These are phyloP conservation scores for Eidolon helvum DNA, from an alignment of 2,113 vertebrate genomes.

Conservation along the genomic window DNA sequence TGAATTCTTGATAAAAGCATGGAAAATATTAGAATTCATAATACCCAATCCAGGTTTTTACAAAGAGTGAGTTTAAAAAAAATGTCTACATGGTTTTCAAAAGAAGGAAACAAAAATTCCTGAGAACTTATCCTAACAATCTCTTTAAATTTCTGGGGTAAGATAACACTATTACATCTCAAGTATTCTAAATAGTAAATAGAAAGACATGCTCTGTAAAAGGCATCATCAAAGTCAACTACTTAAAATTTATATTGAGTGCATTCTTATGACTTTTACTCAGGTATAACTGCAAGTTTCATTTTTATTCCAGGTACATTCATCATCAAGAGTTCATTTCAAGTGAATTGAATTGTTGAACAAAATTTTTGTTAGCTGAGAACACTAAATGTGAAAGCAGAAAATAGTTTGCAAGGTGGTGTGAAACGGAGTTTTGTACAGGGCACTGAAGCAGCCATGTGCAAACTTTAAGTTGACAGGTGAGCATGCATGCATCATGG, in stretches of 20 bases:
- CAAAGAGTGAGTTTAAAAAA: neutral
- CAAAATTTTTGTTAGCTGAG: neutral
- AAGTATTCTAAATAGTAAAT: neutral
- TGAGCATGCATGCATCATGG: neutral
- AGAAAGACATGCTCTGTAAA: neutral
- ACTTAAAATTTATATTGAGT: neutral
- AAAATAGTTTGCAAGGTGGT: neutral
- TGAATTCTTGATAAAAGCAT: neutral
- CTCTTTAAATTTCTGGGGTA: neutral
- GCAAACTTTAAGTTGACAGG: neutral
- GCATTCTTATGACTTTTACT: neutral
- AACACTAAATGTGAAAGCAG: neutral
- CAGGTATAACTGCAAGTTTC: neutral
- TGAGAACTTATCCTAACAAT: neutral
- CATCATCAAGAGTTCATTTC: neutral
- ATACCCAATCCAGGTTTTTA: neutral
- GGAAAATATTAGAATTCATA: neutral
- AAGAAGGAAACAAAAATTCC: neutral
- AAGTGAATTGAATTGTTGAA: neutral
- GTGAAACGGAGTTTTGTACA: neutral
- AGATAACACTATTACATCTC: neutral
- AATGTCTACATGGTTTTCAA: neutral
- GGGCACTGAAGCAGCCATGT: neutral
- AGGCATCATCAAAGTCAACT: neutral
- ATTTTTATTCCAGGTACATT: conserved; percentile 29